Evolutionary conservation across 2,113 vertebrate species (phyloP).

Genomic region (Sinocyclocheilus grahami): DNA sequence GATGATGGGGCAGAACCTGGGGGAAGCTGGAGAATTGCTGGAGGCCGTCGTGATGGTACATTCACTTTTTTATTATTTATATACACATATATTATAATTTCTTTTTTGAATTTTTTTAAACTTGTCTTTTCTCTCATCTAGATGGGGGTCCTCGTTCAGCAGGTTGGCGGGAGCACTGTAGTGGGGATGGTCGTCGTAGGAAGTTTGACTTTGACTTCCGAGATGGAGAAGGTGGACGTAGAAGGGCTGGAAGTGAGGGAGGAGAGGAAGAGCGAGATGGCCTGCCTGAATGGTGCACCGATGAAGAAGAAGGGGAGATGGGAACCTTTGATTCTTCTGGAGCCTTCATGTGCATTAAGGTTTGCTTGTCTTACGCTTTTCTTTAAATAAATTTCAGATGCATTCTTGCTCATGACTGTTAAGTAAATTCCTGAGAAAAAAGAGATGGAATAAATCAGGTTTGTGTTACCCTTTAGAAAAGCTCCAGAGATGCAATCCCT

Average conservation of each 20-base stretch:
- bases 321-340: conserved; percentile 82
- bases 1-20: conserved; percentile 69
- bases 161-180: conserved; percentile 78
- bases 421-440: too few species aligned
- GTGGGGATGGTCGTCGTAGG: conserved; percentile 67
- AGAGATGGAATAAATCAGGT: not conserved
- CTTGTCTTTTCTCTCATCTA: conserved; percentile 36
- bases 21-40: conserved; percentile 69
- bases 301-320: conserved; percentile 83
- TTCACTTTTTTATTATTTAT: too few species aligned
- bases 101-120: not conserved
- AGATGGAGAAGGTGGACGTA: conserved; percentile 70
- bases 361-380: conserved; percentile 39
- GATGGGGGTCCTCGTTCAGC: conserved; percentile 79
- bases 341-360: conserved; percentile 82
- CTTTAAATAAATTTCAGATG: not conserved
- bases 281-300: conserved; percentile 81
- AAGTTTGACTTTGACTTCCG: conserved; percentile 82
- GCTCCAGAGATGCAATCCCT: conserved; percentile 73
- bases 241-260: conserved; percentile 68
- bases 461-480: conserved; percentile 66
- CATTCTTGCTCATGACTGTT: not conserved
- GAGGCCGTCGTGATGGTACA: conserved; percentile 70
- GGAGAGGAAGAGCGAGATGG: conserved; percentile 79
- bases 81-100: not conserved